These are phyloP conservation scores for Calvadosia cruxmelitensis DNA, from an alignment of 30 jellyfish, hydroid and myxozoan species.

Conservation along the genomic window DNA sequence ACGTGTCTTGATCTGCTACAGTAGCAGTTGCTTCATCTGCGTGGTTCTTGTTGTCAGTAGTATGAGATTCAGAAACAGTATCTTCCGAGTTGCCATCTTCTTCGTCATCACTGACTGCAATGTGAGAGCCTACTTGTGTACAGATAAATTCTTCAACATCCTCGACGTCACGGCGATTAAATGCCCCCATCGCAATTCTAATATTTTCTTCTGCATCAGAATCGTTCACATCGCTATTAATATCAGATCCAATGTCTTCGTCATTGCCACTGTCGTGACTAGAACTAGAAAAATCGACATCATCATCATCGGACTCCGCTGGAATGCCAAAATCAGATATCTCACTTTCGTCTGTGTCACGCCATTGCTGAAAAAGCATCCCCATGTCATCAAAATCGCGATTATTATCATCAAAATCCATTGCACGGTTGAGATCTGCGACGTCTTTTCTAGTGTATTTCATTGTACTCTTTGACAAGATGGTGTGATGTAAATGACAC, in stretches of 20 bases:
- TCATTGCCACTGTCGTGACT: slow-evolving; percentile 4
- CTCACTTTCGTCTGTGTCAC: too few species aligned
- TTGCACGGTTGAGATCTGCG: too few species aligned
- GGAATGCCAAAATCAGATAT: too few species aligned
- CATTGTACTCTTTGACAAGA: background rate
- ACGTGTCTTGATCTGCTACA: background rate
- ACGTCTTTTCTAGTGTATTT: background rate
- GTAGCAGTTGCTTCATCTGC: background rate
- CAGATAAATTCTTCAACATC: background rate
- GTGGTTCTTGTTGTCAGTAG: background rate
- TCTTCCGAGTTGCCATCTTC: background rate
- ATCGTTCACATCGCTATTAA: background rate
- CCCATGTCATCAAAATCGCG: too few species aligned
- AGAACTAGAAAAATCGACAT: background rate
- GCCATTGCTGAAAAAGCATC: too few species aligned
- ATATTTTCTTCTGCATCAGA: background rate
- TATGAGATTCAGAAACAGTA: background rate
- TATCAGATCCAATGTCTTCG: slow-evolving; percentile 8
- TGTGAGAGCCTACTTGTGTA: background rate
- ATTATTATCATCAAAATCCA: too few species aligned
- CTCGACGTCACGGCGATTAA: background rate
- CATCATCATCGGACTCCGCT: slow-evolving; percentile 19
- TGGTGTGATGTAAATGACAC: background rate
- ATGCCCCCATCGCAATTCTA: background rate
- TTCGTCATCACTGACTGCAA: background rate